Base-by-base conservation (phyloP, 2,797 vertebrate genomes). In the Echeneis naucrates region DNA sequence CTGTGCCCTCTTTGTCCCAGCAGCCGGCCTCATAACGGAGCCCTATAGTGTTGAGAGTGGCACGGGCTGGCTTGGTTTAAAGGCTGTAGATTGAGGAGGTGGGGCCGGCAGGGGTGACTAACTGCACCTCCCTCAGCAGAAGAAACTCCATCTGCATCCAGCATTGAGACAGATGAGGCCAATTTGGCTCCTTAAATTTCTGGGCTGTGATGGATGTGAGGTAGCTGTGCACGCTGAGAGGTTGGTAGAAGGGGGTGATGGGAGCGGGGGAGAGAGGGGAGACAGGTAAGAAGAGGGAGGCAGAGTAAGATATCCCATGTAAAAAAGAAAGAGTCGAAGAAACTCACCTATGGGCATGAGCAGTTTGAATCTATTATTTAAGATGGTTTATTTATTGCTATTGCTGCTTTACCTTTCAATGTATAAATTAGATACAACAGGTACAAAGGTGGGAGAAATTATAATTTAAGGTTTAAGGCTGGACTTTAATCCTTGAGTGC, bases 131-230 rank as follows among this genome's bases (percentile, higher is more conserved):
- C 95, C 96, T 95, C 94, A 94, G 94, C 96, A 95, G 95, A 97
- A 97, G 95, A 98, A 97, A 97, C 96, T 97, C 96, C 96, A 97
- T 97, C 96, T 98, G 96, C 97, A 97, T 98, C 96, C 96, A 96
- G 95, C 97, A 99, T 99, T 99, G 97, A 99, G 98, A 99, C 97
- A 99, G 97, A 99, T 99, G 97, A 98, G 97, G 95, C 97, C 97
- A 99, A 98, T 99, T 98, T 98, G 96, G 95, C 96, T 96, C 96
- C 96, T 97, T 98, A 97, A 97, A 98, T 97, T 97, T 98, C 96
- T 97, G 95, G 93, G 93, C 94, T 95, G 95, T 98, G 98, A 99
- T 99, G 97, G 97, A 99, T 99, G 97, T 96, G 95, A 91, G 95
- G 93, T 93, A 92, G 95, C 95, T 94, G 91, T 92, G 94, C 93